These are phyloP conservation scores for Orbicella faveolata DNA, from an alignment of 64 coral and sea anemone species.

Conservation along the genomic window DNA sequence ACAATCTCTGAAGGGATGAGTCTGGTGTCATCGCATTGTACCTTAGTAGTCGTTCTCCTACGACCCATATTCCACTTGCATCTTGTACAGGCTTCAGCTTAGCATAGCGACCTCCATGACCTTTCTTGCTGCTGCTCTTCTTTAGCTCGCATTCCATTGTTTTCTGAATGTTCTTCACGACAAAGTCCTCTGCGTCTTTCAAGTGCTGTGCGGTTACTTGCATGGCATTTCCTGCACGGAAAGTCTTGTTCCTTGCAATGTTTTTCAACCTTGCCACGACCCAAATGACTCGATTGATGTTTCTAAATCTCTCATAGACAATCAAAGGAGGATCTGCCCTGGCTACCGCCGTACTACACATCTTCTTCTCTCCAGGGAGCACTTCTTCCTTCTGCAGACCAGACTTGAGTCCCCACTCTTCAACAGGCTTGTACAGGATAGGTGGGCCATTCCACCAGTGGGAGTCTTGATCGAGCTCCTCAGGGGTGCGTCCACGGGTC, in stretches of 20 bases:
- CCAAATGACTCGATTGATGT: slow-evolving; percentile 54
- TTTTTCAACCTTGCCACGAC: slow-evolving; percentile 41
- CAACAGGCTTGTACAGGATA: slow-evolving; percentile 33
- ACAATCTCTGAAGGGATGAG: slow-evolving; percentile 49
- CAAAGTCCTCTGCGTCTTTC: slow-evolving; percentile 57
- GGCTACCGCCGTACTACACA: not conserved
- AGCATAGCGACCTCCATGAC: slow-evolving; percentile 44
- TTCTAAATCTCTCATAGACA: slow-evolving; percentile 42
- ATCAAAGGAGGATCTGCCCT: slow-evolving; percentile 5
- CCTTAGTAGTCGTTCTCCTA: slow-evolving; percentile 51
- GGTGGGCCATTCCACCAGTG: slow-evolving; percentile 53
- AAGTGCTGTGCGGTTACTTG: slow-evolving; percentile 31
- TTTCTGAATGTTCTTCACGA: slow-evolving; percentile 70
- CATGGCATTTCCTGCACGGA: slow-evolving; percentile 34
- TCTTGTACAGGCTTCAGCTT: slow-evolving; percentile 51
- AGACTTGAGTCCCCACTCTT: slow-evolving; percentile 67
- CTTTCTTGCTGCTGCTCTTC: slow-evolving; percentile 13
- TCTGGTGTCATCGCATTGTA: slow-evolving; percentile 59
- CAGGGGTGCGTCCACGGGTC: slow-evolving; percentile 19
- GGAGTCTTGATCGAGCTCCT: slow-evolving; percentile 22
- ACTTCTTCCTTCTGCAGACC: slow-evolving; percentile 40
- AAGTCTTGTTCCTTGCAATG: slow-evolving; percentile 62
- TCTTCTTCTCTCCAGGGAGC: slow-evolving; percentile 70
- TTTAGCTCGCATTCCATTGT: slow-evolving; percentile 41
- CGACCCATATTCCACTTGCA: slow-evolving; percentile 38